Base-by-base conservation (phyloP, 1,140 invertebrate genomes). In the Cotesia glomerata region DNA sequence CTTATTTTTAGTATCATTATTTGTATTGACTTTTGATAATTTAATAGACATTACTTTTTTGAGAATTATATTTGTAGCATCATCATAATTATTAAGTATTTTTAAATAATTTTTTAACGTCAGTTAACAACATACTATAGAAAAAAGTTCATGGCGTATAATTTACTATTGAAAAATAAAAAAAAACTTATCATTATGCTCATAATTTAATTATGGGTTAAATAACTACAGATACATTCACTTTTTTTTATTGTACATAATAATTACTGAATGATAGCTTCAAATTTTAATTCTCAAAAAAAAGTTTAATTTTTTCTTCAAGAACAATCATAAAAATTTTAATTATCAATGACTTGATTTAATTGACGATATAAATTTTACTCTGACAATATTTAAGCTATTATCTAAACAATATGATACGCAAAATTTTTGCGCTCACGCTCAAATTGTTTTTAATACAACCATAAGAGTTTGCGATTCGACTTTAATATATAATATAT, bases 401-500 rank as follows among this genome's bases (percentile, higher is more conserved):
- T 45, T 45, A 9, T 45, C 39, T 45, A 45, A 45, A 45, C 39
- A 45, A 45, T 45, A 45, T 45, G 39, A 45, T 45, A 45, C 39
- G 39, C 39, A 45, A 45, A 35, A 36, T 11, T 54, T 35, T 54
- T 62, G 59, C 59, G 35, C 54, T 39, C 35, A 14, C 11, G 4
- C 32, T 74, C 70, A 54, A 71, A 80, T 75, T 76, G 70, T 56
- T 78, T 82, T 79, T 74, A 73, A 76, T 85, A 85, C 84, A 86
- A 85, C 81, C 84, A 78, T 83, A 73, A 71, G 83, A 86, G 83
- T 80, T 84, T 80, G 84, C 84, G 83, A 85, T 78, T 79, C 78
- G 62, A 76, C 72, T 76, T 76, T 69, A 9, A 45, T 51, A 58
- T 39, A 3, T 26, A 26, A 26, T 26, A 49, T 65, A 69, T 39